Conservation (phyloP, 2,113 vertebrate species). For the Scolopax mira region DNA sequence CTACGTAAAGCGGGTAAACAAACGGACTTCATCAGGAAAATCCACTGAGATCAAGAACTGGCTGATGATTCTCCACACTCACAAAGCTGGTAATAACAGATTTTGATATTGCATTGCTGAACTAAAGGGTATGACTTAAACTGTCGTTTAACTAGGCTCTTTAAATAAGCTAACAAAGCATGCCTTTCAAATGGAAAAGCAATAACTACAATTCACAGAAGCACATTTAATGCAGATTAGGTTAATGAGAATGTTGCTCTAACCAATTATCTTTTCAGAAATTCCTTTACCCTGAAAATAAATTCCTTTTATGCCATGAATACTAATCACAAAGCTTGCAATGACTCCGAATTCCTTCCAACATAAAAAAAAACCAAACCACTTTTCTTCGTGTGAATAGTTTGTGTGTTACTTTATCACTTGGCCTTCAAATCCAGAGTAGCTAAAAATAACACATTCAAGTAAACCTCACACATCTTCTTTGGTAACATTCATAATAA, state of each 20-base stretch:
- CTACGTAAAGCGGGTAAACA: neutral
- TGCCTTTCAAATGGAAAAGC: conserved; percentile 38
- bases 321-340: conserved; percentile 26
- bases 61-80: neutral
- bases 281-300: conserved; percentile 44
- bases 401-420: neutral
- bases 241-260: conserved; percentile 62
- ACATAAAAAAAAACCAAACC: neutral
- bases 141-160: neutral
- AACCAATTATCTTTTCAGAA: conserved; percentile 56
- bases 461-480: neutral
- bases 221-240: conserved; percentile 59
- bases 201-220: conserved; percentile 48
- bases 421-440: neutral
- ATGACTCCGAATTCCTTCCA: neutral
- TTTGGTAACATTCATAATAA: neutral
- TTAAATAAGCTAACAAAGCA: conserved; percentile 43
- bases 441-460: neutral
- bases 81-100: neutral
- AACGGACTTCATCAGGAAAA: neutral
- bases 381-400: neutral
- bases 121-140: conserved; percentile 2
- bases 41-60: neutral
- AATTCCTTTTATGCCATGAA: conserved; percentile 40
- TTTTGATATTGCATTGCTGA: neutral